Evolutionary conservation across 2,113 vertebrate species (phyloP).

Genomic region (Phoxinus phoxinus): DNA sequence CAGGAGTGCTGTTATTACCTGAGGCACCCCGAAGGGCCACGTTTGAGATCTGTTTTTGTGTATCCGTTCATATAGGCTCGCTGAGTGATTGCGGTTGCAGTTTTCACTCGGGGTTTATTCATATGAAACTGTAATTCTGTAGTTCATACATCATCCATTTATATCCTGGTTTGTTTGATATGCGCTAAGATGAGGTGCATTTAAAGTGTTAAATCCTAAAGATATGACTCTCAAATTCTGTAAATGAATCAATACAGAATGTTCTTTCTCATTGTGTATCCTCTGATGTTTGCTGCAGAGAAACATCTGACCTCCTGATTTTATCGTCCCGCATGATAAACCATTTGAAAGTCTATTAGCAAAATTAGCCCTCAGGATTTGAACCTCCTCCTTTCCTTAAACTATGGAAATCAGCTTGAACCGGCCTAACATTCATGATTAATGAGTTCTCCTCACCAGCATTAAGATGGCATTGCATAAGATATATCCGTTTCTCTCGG

Average conservation of each 20-base stretch:
- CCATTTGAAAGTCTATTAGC: constrained; percentile 75
- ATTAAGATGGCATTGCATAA: constrained; percentile 4
- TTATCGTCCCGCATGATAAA: constrained; percentile 59
- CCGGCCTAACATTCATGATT: constrained; percentile 71
- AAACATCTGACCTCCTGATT: constrained; percentile 68
- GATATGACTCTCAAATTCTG: background rate
- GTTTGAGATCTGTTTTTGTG: constrained; percentile 19
- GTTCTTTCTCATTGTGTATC: background rate
- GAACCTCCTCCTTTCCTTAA: constrained; percentile 53
- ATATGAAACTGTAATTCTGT: background rate
- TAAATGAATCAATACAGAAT: background rate
- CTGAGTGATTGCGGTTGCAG: background rate
- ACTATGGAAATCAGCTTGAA: constrained; percentile 70
- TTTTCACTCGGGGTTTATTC: background rate
- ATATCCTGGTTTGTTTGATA: constrained; percentile 3
- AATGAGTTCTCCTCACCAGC: constrained; percentile 58
- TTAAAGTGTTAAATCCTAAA: background rate
- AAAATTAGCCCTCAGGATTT: constrained; percentile 64
- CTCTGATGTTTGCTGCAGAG: constrained; percentile 33
- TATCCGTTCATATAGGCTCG: background rate
- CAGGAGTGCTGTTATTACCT: constrained; percentile 27
- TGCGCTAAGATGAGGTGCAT: background rate
- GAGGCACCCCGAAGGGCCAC: constrained; percentile 39
- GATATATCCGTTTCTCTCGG: constrained; percentile 17
- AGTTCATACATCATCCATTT: background rate